phyloP scores from a whole-genome alignment of 1,140 invertebrate genomes.

The Atta colombica region DNA sequence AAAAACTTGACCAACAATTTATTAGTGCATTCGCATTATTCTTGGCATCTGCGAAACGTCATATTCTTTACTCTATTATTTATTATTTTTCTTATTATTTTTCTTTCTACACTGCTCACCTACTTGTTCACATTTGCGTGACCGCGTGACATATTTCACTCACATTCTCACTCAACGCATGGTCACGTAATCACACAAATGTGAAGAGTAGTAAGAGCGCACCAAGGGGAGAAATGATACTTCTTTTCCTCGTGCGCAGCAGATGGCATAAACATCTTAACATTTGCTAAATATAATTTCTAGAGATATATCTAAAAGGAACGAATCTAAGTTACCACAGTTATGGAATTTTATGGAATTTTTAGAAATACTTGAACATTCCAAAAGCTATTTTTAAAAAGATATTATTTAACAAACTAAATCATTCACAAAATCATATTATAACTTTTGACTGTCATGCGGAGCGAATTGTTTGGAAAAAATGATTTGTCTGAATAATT shows the following conservation, averaged over 20 bases:
- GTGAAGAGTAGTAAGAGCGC: neutral
- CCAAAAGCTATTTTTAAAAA: neutral
- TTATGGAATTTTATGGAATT: neutral
- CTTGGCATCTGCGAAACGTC: neutral
- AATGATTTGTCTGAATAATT: no score
- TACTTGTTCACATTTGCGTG: constrained; percentile 20
- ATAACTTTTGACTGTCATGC: no score
- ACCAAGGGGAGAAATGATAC: neutral
- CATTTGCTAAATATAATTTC: neutral
- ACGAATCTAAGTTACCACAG: neutral
- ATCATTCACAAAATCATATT: neutral
- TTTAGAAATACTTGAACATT: neutral
- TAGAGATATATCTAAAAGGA: neutral
- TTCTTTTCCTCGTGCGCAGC: neutral
- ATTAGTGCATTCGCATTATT: constrained; percentile 16
- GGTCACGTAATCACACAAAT: constrained; percentile 27
- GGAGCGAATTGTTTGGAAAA: no score
- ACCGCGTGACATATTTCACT: constrained; percentile 1
- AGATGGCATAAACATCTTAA: constrained; percentile 13
- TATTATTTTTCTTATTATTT: no score
- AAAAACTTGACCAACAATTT: constrained; percentile 42
- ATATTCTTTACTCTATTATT: neutral
- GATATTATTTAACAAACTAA: neutral
- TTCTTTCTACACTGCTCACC: constrained; percentile 4
- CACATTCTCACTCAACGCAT: constrained; percentile 4